These are phyloP conservation scores for Ascaphus truei DNA, from an alignment of 2,113 vertebrate genomes.

Conservation along the genomic window DNA sequence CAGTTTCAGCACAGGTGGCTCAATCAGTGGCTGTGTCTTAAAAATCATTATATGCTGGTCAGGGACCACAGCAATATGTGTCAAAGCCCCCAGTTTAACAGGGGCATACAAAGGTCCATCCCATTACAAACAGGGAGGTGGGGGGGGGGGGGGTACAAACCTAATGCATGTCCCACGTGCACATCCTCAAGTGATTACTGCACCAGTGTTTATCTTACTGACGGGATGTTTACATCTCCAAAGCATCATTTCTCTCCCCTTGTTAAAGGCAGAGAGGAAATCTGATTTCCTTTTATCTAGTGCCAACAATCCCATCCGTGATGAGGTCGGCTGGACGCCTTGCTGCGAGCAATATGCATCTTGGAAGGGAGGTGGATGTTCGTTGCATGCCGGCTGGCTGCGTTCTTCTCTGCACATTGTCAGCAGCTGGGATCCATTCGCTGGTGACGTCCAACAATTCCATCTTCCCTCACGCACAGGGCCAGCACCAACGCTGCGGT, in stretches of 20 bases:
- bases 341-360: not conserved
- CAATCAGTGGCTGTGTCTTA: too few species aligned
- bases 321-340: constrained; percentile 7
- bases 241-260: constrained; percentile 1
- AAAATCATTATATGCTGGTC: too few species aligned
- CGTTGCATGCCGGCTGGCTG: not conserved
- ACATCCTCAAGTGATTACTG: not conserved
- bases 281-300: not conserved
- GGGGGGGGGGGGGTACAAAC: not conserved
- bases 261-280: constrained; percentile 3
- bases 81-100: too few species aligned
- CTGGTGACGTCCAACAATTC: not conserved
- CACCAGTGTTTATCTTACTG: constrained; percentile 1
- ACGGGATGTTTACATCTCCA: constrained; percentile 28
- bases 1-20: too few species aligned
- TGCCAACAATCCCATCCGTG: constrained; percentile 4
- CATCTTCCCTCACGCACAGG: not conserved
- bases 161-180: not conserved
- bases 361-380: not conserved
- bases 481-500: not conserved
- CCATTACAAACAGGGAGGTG: too few species aligned
- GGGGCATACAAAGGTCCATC: not conserved
- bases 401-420: not conserved
- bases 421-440: constrained; percentile 9
- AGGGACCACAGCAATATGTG: not conserved